A percentile compares a stretch with the other conserved stretches of the same genome.
Conservation (phyloP, 2,888 invertebrate genomes). For the Tetranychus truncatus region DNA sequence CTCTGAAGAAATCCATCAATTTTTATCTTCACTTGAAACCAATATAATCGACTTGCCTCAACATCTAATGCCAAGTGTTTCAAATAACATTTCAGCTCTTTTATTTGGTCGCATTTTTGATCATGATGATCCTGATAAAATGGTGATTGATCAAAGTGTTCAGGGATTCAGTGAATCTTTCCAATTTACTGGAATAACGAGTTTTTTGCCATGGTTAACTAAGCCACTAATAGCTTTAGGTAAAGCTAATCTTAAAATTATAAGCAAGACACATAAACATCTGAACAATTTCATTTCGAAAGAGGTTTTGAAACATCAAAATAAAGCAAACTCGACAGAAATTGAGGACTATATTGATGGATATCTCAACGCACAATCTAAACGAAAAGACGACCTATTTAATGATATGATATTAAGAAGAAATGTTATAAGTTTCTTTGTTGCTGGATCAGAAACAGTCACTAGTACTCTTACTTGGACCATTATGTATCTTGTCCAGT, state of each 20-base stretch:
- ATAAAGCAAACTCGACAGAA: background rate
- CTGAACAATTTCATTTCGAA: too few relatives aligned
- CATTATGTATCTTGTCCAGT: background rate
- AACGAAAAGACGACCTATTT: background rate
- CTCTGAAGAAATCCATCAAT: background rate
- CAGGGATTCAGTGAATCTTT: background rate
- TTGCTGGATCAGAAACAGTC: background rate
- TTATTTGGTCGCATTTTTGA: background rate
- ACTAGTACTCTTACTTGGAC: background rate
- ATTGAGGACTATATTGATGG: constrained; percentile 4
- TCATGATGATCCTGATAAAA: background rate
- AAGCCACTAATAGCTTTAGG: too few relatives aligned
- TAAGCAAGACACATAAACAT: background rate
- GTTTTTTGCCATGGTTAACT: background rate
- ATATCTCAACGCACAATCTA: background rate
- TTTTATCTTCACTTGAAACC: background rate
- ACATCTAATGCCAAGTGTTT: background rate
- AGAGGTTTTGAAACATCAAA: background rate
- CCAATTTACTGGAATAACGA: background rate
- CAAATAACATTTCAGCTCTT: background rate
- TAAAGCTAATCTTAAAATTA: too few relatives aligned
- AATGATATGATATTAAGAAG: background rate
- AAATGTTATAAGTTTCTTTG: background rate
- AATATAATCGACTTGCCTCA: background rate
- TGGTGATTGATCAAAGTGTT: background rate